A percentile compares a stretch with the other conserved stretches of the same genome.
These are phyloP conservation scores for Arbacia lixula DNA, from an alignment of 53 echinoderm and acorn worm genomes.

Conservation along the genomic window DNA sequence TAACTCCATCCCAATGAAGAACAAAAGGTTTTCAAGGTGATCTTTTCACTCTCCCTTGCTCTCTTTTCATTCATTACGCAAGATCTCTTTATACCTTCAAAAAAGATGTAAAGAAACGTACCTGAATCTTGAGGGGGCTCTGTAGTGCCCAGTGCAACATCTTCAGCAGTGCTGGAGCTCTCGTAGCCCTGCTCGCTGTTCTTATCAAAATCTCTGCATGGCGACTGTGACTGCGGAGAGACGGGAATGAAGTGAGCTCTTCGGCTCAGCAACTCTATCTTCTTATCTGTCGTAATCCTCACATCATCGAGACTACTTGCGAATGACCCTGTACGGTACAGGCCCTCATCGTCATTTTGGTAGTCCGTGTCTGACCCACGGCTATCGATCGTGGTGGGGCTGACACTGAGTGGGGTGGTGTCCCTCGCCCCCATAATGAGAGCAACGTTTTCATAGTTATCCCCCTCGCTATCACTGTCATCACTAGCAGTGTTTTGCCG, in stretches of 20 bases:
- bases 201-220: neutral
- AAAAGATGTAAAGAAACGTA: neutral
- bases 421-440: constrained; percentile 13
- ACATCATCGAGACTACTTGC: constrained; percentile 30
- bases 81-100: neutral
- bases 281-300: constrained; percentile 33
- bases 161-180: constrained; percentile 40
- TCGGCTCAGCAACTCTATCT: constrained; percentile 1
- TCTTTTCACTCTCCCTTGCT: too few species aligned
- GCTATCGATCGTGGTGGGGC: neutral
- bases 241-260: neutral
- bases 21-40: too few species aligned
- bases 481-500: neutral
- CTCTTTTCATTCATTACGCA: too few species aligned
- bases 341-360: neutral
- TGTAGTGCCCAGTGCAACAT: neutral
- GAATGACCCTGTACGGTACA: neutral
- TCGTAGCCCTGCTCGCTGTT: constrained; percentile 49
- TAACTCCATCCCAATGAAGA: too few species aligned
- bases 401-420: neutral
- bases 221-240: neutral
- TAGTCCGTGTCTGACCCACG: constrained; percentile 29
- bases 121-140: constrained; percentile 28
- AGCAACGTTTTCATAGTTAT: constrained; percentile 39
- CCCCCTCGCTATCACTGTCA: constrained; percentile 8